Evolutionary conservation across 2,113 vertebrate genomes (phyloP), one percentile per base, ranked within the genome.

Genomic region (Nerophis ophidion): DNA sequence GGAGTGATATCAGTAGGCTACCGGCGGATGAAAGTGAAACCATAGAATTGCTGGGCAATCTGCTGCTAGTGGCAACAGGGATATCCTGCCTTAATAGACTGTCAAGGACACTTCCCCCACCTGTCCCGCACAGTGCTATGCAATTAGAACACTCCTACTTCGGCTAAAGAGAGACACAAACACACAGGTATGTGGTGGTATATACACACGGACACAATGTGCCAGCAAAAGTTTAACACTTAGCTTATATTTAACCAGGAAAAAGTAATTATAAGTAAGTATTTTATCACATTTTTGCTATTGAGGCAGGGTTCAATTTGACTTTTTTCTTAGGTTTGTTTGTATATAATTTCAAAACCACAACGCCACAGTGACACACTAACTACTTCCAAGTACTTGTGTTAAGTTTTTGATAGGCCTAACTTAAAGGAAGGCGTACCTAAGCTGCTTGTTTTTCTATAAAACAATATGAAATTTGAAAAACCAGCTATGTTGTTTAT

Each of bases 1-100:
- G 33, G 51, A 55, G 65, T 70, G 7, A 65, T 61, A 65, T 65
- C 68, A 59, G 75, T 62, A 70, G 66, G 68, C 7, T 77, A 68
- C 75, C 1, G 65, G 69, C 58, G 74, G 68, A 70, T 73, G 74
- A 75, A 81, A 82, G 84, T 68, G 71, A 79, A 74, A 70, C 65
- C 72, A 79, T 61, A 82, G 84, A 85, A 82, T 86, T 80, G 78
- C 81, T 66, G 72, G 67, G 81, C 86, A 87, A 87, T 87, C 84
- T 87, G 84, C 79, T 81, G 76, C 81, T 86, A 81, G 86, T 80
- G 78, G 84, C 78, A 86, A 85, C 76, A 75, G 86, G 86, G 84
- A 87, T 87, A 86, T 87, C 86, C 86, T 85, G 77, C 84, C 82
- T 77, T 87, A 87, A 87, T 86, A 86, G 86, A 87, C 82, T 87